Evolutionary conservation across 2,113 vertebrate genomes (phyloP).

Genomic region (Bostrychus sinensis): DNA sequence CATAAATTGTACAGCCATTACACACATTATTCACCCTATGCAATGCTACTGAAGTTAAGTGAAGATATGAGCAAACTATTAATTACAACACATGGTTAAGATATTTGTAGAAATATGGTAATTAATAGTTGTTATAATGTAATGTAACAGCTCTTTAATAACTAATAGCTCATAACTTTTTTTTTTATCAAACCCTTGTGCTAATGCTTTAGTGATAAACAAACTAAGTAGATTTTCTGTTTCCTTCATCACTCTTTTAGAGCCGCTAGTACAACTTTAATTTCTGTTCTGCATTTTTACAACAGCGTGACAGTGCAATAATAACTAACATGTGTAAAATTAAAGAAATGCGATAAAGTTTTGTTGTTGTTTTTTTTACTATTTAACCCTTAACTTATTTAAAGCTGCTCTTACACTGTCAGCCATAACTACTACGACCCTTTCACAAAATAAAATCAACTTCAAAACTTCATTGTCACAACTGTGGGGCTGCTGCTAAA

Average conservation of each 20-base stretch:
- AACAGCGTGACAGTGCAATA: constrained; percentile 4
- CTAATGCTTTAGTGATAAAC: too few relatives aligned
- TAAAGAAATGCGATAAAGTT: background rate
- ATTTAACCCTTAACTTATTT: background rate
- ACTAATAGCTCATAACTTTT: too few relatives aligned
- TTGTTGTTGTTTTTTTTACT: constrained; percentile 15
- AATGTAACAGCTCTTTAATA: background rate
- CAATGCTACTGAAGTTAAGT: too few relatives aligned
- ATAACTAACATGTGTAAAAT: background rate
- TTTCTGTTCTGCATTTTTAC: background rate
- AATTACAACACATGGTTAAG: too few relatives aligned
- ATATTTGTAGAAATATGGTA: too few relatives aligned
- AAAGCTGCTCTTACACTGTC: constrained; percentile 2
- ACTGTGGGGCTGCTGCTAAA: background rate
- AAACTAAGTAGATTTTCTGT: too few relatives aligned
- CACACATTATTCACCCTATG: background rate
- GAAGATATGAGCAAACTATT: too few relatives aligned
- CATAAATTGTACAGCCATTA: too few relatives aligned
- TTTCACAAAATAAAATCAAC: constrained; percentile 12
- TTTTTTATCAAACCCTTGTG: too few relatives aligned
- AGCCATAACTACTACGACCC: background rate
- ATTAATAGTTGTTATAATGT: too few relatives aligned
- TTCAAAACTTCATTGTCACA: constrained; percentile 32
- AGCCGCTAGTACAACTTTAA: background rate
- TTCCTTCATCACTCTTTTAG: background rate